Percentiles rank a stretch among this genome's conserved stretches.
These are phyloP conservation scores for Dastarcus helophoroides DNA, from an alignment of 2,888 invertebrate genomes.

Conservation along the genomic window DNA sequence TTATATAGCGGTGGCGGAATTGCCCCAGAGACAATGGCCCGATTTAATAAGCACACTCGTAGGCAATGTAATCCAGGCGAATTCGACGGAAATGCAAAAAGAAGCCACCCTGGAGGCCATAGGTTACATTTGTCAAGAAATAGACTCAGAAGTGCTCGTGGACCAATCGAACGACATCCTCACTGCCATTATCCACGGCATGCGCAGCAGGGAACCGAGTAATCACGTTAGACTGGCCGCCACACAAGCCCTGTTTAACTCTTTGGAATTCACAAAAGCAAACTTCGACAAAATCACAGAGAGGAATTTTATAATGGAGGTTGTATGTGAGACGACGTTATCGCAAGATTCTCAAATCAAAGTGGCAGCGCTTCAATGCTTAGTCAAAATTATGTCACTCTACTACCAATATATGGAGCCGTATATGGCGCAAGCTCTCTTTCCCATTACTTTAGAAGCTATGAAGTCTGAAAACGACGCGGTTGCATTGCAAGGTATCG, in stretches of 20 bases:
- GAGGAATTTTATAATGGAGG: conserved; percentile 97
- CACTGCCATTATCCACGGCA: conserved; percentile 97
- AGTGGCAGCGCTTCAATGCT: conserved; percentile 94
- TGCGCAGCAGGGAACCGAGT: conserved; percentile 89
- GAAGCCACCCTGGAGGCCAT: conserved; percentile 97
- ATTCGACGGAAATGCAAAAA: conserved; percentile 85
- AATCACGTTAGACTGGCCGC: conserved; percentile 92
- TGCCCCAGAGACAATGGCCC: conserved; percentile 86
- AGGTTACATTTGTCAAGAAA: conserved; percentile 98
- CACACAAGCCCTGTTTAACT: conserved; percentile 91
- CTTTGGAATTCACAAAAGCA: conserved; percentile 94
- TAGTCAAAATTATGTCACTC: conserved; percentile 93
- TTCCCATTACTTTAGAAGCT: conserved; percentile 95
- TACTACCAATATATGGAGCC: conserved; percentile 99
- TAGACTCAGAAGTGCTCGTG: conserved; percentile 85
- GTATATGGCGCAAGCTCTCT: conserved; percentile 96
- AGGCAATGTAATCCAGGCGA: conserved; percentile 77
- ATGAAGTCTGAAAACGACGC: conserved; percentile 97
- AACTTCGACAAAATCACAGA: conserved; percentile 98
- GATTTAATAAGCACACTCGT: conserved; percentile 81
- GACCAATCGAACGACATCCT: conserved; percentile 91
- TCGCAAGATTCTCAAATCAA: conserved; percentile 75
- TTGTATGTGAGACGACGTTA: conserved; percentile 97
- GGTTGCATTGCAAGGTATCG: conserved; percentile 94
- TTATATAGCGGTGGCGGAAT: conserved; percentile 92